Evolutionary conservation across 2,888 invertebrate species (phyloP), one percentile per base, ranked within the genome.

Genomic region (Gari tellinella): DNA sequence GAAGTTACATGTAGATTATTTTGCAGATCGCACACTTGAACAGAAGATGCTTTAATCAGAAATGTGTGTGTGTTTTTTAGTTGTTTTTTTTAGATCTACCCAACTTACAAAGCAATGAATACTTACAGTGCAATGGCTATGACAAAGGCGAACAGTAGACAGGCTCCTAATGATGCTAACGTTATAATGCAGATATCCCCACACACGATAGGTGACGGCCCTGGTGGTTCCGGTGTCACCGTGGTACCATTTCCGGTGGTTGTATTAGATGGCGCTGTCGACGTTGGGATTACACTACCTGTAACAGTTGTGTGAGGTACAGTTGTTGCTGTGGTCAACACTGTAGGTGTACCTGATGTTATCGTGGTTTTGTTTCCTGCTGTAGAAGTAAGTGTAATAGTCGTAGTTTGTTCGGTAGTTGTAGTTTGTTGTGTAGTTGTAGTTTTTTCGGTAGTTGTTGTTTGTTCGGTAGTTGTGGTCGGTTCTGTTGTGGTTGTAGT

Each of bases 401-500:
- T 10, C 37, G 19, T 21, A 31, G 17, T 37, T 7, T 10, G 2
- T 1, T 43, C 19, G 1, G 26, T 26, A 12, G 31, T 41, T 1
- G 38, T 17, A n/a, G n/a, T n/a, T n/a, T n/a, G n/a, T n/a, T n/a
- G n/a, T n/a, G n/a, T n/a, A 17, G 23, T 38, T 31, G 31, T 31
- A 31, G 19, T 15, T 19, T 26, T 17, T 3, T 15, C n/a, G 8
- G 25, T 15, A 0, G 48, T 46, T 1, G 51, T 31, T 0, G 41
- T 7, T 10, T 17, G 38, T 3, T 38, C 25, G 4, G 19, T 19
- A 10, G 61, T 38, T 8, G 19, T 38, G 12, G 52, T 23, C 8
- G 63, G 38, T 14, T 53, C 26, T 37, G 60, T 21, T n/a, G 52
- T 17, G 41, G 63, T 41, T 53, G 48, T 26, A 12, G 73, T 46